phyloP scores from a whole-genome alignment of 2,113 vertebrate genomes.

The Chitala chitala region DNA sequence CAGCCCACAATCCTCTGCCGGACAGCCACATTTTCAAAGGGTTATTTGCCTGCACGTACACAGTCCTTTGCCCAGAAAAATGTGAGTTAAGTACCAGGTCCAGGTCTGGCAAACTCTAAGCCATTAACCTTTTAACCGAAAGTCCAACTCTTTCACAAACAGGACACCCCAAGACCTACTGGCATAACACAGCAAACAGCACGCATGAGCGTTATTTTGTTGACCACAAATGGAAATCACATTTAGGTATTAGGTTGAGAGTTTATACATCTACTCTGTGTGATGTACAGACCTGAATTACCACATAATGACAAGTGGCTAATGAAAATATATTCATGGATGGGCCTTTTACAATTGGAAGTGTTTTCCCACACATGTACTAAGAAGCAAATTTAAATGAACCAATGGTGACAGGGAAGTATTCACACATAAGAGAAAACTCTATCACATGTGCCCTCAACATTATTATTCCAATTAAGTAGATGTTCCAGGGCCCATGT shows the following conservation, averaged over 20 bases:
- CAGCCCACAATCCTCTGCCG: background rate
- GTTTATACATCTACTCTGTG: background rate
- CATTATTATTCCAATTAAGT: background rate
- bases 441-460: background rate
- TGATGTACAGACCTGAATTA: background rate
- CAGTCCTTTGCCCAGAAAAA: too few species aligned
- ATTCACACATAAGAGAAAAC: background rate
- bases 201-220: constrained; percentile 1
- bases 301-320: background rate
- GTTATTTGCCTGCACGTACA: too few species aligned
- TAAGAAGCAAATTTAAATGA: background rate
- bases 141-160: constrained; percentile 4
- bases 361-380: background rate
- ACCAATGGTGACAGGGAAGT: background rate
- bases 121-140: background rate
- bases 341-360: background rate
- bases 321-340: background rate
- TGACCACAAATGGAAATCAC: background rate
- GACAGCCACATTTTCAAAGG: too few species aligned
- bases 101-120: too few species aligned
- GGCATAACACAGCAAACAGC: background rate
- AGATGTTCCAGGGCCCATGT: background rate
- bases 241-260: too few species aligned
- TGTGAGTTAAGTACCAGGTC: too few species aligned
- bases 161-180: background rate